Evolutionary conservation across 1,140 invertebrate genomes (phyloP), one percentile per base, ranked within the genome.

Genomic region (Eupeodes corollae): DNA sequence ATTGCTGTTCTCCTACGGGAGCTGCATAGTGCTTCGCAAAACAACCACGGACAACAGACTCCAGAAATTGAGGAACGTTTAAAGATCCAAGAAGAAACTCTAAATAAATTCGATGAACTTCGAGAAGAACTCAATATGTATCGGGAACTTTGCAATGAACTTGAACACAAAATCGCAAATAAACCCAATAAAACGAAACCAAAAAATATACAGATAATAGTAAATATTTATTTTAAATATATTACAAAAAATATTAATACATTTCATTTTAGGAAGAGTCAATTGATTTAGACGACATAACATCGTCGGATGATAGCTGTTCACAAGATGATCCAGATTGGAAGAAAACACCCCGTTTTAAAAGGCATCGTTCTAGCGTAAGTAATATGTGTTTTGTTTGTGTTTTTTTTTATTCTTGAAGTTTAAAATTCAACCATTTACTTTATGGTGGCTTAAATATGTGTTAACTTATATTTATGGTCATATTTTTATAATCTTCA

Each of bases 251-350:
- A 26, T 31, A 31, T 40, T 14, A 18, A 46, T 38, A n/a, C 10
- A 6, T 12, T 37, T 39, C 15, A 37, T 37, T n/a, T 16, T 18
- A 26, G 13, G 38, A 40, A 39, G 14, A 13, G 34, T 21, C 18
- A 34, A 19, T 43, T 15, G 15, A 49, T 5, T 41, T 52, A 0
- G 15, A 43, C 5, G 11, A 61, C 34, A 46, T 44, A 10, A 1
- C 39, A 18, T 0, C 45, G 0, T 45, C 48, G 31, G 70, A 74
- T 5, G 67, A 67, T 70, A 1, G 65, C 69, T 13, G 62, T 67
- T 1, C 55, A 0, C 63, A 72, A 3, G 73, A 77, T 35, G 82
- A 86, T 67, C 81, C 82, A 0, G 82, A 84, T 57, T 85, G 82
- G 83, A 68, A 55, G 14, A 73, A 72, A 46, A 83, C 81, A 6